A percentile compares a stretch with the other conserved stretches of the same genome.
Evolutionary conservation across 2,888 invertebrate species (phyloP).

Genomic region (Notodonta ziczac): DNA sequence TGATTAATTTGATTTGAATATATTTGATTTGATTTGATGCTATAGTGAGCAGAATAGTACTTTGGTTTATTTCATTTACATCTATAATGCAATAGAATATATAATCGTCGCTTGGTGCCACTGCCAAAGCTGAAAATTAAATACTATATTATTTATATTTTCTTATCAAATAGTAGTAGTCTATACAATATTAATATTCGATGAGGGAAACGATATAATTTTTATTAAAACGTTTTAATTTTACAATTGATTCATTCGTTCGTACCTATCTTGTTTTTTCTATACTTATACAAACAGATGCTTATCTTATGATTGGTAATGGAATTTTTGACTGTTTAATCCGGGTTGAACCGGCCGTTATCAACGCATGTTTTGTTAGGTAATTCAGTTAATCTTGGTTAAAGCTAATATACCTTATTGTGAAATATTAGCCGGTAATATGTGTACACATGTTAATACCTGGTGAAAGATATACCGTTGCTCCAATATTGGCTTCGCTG

Average conservation of each 20-base stretch:
- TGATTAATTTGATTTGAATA: slow-evolving; percentile 3
- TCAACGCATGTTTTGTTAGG: slow-evolving; percentile 54
- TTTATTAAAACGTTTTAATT: not conserved
- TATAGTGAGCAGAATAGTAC: not conserved
- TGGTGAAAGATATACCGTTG: slow-evolving; percentile 50
- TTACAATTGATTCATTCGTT: not conserved
- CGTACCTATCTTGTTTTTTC: slow-evolving; percentile 8
- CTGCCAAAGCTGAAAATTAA: too few relatives aligned
- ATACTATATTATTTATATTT: not conserved
- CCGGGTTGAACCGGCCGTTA: slow-evolving; percentile 47
- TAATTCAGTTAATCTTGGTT: slow-evolving; percentile 53
- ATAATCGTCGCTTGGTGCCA: too few relatives aligned
- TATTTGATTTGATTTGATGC: too few relatives aligned
- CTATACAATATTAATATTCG: too few relatives aligned
- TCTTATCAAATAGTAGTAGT: not conserved
- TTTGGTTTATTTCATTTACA: too few relatives aligned
- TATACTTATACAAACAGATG: not conserved
- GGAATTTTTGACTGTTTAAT: slow-evolving; percentile 63
- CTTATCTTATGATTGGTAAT: slow-evolving; percentile 51
- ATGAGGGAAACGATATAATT: too few relatives aligned
- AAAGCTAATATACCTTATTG: slow-evolving; percentile 55
- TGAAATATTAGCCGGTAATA: slow-evolving; percentile 54
- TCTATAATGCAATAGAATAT: too few relatives aligned
- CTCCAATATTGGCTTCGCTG: slow-evolving; percentile 50
- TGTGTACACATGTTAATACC: slow-evolving; percentile 31